phyloP scores from a whole-genome alignment of 2,113 vertebrate genomes.

The Corythornis madagascariensis region DNA sequence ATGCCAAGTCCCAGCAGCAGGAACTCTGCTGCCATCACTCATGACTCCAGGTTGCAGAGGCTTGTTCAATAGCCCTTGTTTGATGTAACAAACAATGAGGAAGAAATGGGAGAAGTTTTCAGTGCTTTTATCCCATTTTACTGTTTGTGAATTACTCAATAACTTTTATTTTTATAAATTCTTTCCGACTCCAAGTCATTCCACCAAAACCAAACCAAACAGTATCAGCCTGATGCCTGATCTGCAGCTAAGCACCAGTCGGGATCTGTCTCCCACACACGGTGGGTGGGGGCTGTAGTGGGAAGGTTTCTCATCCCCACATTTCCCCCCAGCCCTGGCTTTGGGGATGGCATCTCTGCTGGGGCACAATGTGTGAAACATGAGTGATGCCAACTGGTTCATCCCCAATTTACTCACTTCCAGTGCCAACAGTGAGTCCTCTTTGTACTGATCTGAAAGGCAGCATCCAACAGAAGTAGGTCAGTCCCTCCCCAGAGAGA shows the following conservation, averaged over 20 bases:
- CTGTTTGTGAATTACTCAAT: neutral
- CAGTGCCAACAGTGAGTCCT: neutral
- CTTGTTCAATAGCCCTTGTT: neutral
- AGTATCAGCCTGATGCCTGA: neutral
- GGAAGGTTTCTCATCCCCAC: neutral
- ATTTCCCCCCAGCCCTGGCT: neutral
- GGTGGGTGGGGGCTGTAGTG: neutral
- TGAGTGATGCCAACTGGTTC: neutral
- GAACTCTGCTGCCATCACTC: neutral
- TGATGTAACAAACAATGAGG: neutral
- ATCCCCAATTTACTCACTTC: neutral
- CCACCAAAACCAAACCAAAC: neutral
- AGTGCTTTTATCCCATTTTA: neutral
- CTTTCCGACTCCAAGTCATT: neutral
- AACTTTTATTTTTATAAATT: neutral
- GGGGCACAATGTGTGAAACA: neutral
- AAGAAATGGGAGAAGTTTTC: neutral
- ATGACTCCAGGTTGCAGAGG: neutral
- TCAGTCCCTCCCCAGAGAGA: neutral
- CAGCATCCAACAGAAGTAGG: neutral
- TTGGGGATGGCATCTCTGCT: neutral
- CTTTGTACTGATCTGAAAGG: neutral
- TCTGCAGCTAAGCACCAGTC: neutral
- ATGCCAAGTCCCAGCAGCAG: neutral
- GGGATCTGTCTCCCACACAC: neutral